Evolutionary conservation across 2,113 vertebrate species (phyloP), one percentile per base, ranked within the genome.

Genomic region (Lamprotornis superbus): DNA sequence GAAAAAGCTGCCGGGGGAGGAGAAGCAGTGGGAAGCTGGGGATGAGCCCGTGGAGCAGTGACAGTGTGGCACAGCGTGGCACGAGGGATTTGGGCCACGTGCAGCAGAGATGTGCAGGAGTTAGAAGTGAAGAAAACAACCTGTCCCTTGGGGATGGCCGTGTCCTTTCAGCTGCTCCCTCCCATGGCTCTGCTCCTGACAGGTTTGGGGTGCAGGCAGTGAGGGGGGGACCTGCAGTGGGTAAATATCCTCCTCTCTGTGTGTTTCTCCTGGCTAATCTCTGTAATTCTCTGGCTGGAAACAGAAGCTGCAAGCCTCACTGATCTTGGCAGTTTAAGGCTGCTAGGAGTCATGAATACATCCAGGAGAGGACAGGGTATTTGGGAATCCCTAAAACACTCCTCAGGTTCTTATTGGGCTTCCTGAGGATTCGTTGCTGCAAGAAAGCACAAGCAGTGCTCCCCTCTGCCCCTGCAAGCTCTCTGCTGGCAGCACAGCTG

Each of bases 81-180:
- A 23, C 1, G 0, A n/a, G 33, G 24, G 39, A 44, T 40, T n/a
- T 2, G 52, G 53, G 80, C 25, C 28, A 9, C 0, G 4, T 11
- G 3, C 35, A 53, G 28, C 76, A 83, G 31, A 47, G 52, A 52
- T 0, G 2, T 2, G 37, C n/a, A 3, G 10, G 52, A 59, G 19
- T 28, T 2, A 15, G 57, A 46, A 46, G 55, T 30, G 60, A n/a
- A 67, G 60, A 27, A 67, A 84, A 39, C 15, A 44, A 24, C 16
- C 21, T 5, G 10, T 65, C 33, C 39, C 47, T 31, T 10, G 28
- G 60, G 30, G 31, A 10, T 46, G 31, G 11, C 22, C 0, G 0
- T 35, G 35, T 76, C 25, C 57, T 24, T 65, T 37, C 20, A 30
- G 61, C 80, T 49, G 14, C 10, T 53, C 49, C 60, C 28, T 68